Conservation (phyloP, 2,797 vertebrate species). For the Tapera naevia region DNA sequence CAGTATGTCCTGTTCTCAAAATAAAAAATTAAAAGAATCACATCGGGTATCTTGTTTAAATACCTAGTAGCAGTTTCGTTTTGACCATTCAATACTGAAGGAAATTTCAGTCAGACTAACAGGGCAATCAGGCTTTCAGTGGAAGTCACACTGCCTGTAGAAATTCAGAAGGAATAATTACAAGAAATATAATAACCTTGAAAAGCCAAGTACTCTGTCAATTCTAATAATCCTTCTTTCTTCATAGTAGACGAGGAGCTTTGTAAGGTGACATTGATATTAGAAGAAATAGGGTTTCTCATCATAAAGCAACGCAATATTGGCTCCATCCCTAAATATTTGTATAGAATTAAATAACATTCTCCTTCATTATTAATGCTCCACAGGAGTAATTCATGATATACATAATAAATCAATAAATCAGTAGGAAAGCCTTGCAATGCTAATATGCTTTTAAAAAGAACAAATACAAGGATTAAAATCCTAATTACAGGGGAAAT, state of each 20-base stretch:
- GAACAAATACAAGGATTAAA: constrained; percentile 56
- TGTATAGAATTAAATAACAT: constrained; percentile 37
- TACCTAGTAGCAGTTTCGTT: neutral
- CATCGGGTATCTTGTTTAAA: neutral
- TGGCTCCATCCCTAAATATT: constrained; percentile 22
- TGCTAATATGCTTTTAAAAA: constrained; percentile 31
- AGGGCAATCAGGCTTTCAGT: neutral
- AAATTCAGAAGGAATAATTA: constrained; percentile 22
- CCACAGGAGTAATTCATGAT: constrained; percentile 14
- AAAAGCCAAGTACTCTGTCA: constrained; percentile 22
- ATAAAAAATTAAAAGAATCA: neutral
- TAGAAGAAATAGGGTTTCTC: constrained; percentile 14
- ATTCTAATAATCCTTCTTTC: neutral
- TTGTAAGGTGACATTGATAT: constrained; percentile 31
- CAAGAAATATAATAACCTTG: neutral
- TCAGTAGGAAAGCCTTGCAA: constrained; percentile 26
- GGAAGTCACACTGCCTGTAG: neutral
- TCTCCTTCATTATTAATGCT: constrained; percentile 36
- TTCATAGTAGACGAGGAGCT: neutral
- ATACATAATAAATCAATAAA: constrained; percentile 59
- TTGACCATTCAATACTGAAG: neutral
- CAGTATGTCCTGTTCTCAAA: neutral
- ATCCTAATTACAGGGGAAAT: constrained; percentile 52
- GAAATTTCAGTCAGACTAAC: neutral
- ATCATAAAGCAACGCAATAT: neutral